Evolutionary conservation across 2,797 vertebrate genomes (phyloP), one percentile per base, ranked within the genome.

Genomic region (Paramormyrops hopkinsi): DNA sequence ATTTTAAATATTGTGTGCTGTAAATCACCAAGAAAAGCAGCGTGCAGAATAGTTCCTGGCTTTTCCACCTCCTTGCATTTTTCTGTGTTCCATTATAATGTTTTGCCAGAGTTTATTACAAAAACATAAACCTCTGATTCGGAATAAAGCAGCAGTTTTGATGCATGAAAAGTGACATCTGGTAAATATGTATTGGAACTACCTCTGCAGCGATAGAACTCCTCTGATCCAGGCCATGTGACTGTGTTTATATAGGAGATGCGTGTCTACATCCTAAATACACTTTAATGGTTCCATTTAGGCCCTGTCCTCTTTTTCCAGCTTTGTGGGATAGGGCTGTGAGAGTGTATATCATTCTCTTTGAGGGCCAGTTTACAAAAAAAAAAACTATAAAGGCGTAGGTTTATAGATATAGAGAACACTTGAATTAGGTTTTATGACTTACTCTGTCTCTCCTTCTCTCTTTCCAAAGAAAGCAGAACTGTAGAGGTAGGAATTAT

Each of bases 91-190:
- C 46, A 51, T 84, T 48, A 50, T 48, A 84, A 84, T 19, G 3
- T 50, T 84, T 84, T 0, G 29, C 65, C 82, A 22, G 41, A 48
- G 4, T 84, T 84, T 84, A 48, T 84, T 50, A 25, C 82, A 84
- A 51, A 51, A 84, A 84, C 46, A 84, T 51, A 50, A 84, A 84
- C 41, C 41, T 51, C 44, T 14, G 46, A 46, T 48, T 50, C 9
- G 1, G n/a, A 84, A 14, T 48, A 51, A 84, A n/a, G 19, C 46
- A 50, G 82, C 19, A 14, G 19, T 84, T 84, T 51, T 48, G 41
- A 84, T 84, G 44, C 82, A 22, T 84, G 19, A 50, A 51, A 51
- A 14, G n/a, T 84, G 46, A 84, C 82, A 84, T 84, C 82, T 84
- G 82, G 82, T 48, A 44, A 79, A 44, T n/a, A 84, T 25, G 44